Evolutionary conservation across 2,113 vertebrate species (phyloP), one percentile per base, ranked within the genome.

Genomic region (Seriola aureovittata): DNA sequence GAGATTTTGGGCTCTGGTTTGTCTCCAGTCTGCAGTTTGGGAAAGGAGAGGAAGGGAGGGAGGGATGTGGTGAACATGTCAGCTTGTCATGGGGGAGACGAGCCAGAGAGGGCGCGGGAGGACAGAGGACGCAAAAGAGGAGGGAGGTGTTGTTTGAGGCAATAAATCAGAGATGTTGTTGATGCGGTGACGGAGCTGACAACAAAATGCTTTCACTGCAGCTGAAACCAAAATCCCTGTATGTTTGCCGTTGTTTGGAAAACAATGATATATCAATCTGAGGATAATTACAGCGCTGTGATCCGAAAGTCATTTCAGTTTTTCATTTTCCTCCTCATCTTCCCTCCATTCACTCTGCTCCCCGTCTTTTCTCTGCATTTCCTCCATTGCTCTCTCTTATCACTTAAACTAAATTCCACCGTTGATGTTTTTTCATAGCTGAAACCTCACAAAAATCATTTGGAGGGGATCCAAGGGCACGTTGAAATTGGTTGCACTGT

Each of bases 101-200:
- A 82, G 82, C 54, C 78, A 88, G 69, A 70, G 78, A 81, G 81
- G 78, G 25, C 4, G 9, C 16, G 3, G 63, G 71, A 58, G 62
- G 54, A 75, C 29, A 60, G 68, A 57, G 69, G 62, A 63, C 50
- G 64, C 40, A 46, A 58, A 32, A 34, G 10, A 68, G 69, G 82
- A 78, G 74, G 69, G 78, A 66, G 70, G 34, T 66, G 69, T 71
- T 48, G 58, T 79, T 88, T 71, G 40, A 89, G 75, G 83, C 75
- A 74, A 76, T 86, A 89, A 89, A 89, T 88, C 60, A 73, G 77
- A 75, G 72, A 60, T 59, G 77, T 5, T 60, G 59, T 78, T 55
- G 78, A 78, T 71, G 63, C 62, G 52, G 78, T 74, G 81, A 88
- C 85, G 85, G 66, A 85, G 62, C 71, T 75, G 78, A 75, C 74